These are phyloP conservation scores for Stomorhina lunata DNA, from an alignment of 2,888 invertebrate species.

Conservation along the genomic window DNA sequence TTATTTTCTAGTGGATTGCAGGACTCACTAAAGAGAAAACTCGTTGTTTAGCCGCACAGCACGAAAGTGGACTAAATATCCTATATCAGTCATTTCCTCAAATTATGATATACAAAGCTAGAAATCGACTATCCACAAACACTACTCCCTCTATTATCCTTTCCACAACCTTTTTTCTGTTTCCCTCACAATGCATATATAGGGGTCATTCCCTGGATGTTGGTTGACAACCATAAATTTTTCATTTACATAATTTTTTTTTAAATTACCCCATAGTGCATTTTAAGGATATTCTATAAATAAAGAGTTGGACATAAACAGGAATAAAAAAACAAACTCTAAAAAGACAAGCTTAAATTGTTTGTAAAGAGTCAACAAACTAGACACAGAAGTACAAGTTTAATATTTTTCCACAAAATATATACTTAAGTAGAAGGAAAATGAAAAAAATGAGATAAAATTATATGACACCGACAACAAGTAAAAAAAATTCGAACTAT, in stretches of 20 bases:
- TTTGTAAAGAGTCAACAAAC: conserved; percentile 51
- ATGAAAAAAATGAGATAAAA: not conserved
- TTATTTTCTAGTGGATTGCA: no score
- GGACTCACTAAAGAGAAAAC: no score
- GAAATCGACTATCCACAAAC: no score
- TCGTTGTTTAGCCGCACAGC: no score
- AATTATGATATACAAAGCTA: no score
- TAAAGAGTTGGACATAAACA: not conserved
- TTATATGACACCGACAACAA: not conserved
- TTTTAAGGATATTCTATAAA: not conserved
- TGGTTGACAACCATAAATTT: not conserved
- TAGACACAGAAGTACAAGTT: conserved; percentile 18
- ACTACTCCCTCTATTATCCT: no score
- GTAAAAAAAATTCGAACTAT: conserved; percentile 16
- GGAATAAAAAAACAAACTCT: not conserved
- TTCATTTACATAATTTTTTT: not conserved
- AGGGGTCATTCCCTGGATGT: no score
- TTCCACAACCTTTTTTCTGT: no score
- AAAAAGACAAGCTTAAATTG: conserved; percentile 48
- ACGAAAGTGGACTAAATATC: no score
- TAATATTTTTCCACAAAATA: conserved; percentile 6
- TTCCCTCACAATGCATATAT: no score
- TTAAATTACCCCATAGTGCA: not conserved
- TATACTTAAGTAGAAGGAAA: no score
- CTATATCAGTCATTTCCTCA: no score